These are phyloP conservation scores for Perca schrenkii DNA, from an alignment of 2,113 vertebrate species.

Conservation along the genomic window DNA sequence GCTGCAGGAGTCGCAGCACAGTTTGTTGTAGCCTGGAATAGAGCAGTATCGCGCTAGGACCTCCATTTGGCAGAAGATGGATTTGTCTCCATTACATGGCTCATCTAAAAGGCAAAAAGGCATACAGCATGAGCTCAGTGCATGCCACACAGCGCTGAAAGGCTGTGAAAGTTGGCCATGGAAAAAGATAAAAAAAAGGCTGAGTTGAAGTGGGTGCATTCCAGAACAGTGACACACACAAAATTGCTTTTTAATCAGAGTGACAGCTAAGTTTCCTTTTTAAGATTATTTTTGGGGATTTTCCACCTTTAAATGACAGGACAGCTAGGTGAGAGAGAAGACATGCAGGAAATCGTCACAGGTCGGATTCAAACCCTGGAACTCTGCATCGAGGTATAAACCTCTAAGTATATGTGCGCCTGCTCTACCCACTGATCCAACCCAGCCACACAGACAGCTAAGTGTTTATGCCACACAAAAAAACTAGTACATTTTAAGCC, in stretches of 20 bases:
- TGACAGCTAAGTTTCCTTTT: neutral
- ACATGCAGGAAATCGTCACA: no score
- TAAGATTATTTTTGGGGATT: no score
- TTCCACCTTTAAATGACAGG: no score
- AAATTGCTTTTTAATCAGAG: neutral
- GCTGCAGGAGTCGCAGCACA: conserved; percentile 94
- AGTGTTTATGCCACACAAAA: no score
- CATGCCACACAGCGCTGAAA: neutral
- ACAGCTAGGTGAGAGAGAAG: no score
- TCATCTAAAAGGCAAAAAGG: conserved; percentile 88
- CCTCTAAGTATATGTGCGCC: no score
- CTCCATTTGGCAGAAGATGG: conserved; percentile 99
- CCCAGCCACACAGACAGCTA: no score
- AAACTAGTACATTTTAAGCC: no score
- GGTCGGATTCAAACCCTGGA: no score
- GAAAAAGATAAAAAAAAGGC: neutral
- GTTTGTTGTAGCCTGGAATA: conserved; percentile 94
- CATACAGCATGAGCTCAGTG: neutral
- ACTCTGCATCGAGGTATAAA: no score
- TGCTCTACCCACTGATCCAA: no score
- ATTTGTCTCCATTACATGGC: conserved; percentile 94
- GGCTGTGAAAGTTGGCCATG: neutral
- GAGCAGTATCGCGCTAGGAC: conserved; percentile 95
- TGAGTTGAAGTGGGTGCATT: neutral
- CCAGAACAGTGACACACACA: neutral